A percentile compares a stretch with the other conserved stretches of the same genome.
These are phyloP conservation scores for Ernsta delagoae DNA, from an alignment of 2,888 invertebrate genomes.

Conservation along the genomic window DNA sequence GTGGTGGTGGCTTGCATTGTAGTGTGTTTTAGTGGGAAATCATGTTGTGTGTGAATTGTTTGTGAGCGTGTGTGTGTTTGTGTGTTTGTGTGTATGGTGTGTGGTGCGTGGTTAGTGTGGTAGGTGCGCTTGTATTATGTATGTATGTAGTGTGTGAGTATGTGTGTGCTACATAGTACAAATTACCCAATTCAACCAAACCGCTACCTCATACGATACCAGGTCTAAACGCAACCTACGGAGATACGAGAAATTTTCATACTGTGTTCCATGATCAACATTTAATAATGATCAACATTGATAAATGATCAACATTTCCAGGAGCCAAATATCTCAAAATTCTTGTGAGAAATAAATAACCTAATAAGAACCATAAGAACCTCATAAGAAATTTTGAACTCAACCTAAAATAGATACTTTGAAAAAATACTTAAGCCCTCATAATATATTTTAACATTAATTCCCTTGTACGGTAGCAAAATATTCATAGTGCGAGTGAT, in stretches of 20 bases:
- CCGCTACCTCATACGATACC: conserved; percentile 29
- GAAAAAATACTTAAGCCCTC: not conserved
- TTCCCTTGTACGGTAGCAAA: not conserved
- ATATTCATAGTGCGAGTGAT: not conserved
- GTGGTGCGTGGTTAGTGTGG: not conserved
- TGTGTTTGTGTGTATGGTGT: not conserved
- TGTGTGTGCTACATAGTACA: conserved; percentile 23
- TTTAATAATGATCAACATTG: too few relatives aligned
- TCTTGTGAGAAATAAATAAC: too few relatives aligned
- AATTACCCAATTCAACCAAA: conserved; percentile 16
- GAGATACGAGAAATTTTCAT: not conserved
- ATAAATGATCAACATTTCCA: too few relatives aligned
- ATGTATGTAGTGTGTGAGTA: not conserved
- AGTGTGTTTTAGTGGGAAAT: too few relatives aligned
- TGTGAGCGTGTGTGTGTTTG: not conserved
- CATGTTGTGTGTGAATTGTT: not conserved
- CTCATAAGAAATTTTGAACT: not conserved
- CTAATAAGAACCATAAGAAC: too few relatives aligned
- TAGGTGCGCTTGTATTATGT: not conserved
- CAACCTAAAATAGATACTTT: not conserved
- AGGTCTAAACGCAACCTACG: conserved; percentile 11
- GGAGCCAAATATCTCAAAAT: too few relatives aligned
- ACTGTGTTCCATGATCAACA: too few relatives aligned
- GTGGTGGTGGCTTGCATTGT: too few relatives aligned
- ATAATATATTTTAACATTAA: not conserved